Base-by-base conservation (phyloP, 2,888 invertebrate genomes). In the Entomobrya multifasciata region DNA sequence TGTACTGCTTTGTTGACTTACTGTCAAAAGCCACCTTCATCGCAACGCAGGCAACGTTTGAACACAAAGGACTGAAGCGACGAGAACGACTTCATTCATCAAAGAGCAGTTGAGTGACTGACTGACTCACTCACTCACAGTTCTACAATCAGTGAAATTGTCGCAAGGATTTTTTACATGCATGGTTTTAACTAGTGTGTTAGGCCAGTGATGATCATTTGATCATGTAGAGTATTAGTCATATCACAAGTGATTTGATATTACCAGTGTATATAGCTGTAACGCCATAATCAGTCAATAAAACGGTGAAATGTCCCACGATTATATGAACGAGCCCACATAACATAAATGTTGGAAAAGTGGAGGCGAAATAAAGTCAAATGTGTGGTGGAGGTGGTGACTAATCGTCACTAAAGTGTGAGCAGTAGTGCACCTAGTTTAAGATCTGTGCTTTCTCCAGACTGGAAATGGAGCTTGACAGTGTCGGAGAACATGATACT, bases 391-490 rank as follows among this genome's bases (percentile, higher is more conserved):
- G 62, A 10, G 62, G 62, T 65, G 62, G 62, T 65, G 62, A n/a
- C 30, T 36, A 65, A 36, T 65, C 36, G 36, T 36, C 36, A 36
- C 17, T 65, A 17, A 2, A 17, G 0, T n/a, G 8, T 1, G 6
- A 36, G 30, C 36, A 65, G 36, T 8, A 60, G 22, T 5, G n/a
- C n/a, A n/a, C n/a, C n/a, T n/a, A n/a, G n/a, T n/a, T n/a, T n/a
- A n/a, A n/a, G n/a, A n/a, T n/a, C n/a, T n/a, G 70, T 47, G 47
- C 70, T 47, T 47, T 70, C 70, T 47, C 44, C 22, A 13, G n/a
- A n/a, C n/a, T n/a, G 25, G 22, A 70, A n/a, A 80, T 80, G 79
- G 79, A 80, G 67, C 49, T 80, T 15, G 79, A 80, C 25, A 80
- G 79, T 20, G 67, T 67, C 15, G 79, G 79, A n/a, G n/a, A n/a